Base-by-base conservation (phyloP, 1,140 invertebrate species). In the Lucilia sericata region DNA sequence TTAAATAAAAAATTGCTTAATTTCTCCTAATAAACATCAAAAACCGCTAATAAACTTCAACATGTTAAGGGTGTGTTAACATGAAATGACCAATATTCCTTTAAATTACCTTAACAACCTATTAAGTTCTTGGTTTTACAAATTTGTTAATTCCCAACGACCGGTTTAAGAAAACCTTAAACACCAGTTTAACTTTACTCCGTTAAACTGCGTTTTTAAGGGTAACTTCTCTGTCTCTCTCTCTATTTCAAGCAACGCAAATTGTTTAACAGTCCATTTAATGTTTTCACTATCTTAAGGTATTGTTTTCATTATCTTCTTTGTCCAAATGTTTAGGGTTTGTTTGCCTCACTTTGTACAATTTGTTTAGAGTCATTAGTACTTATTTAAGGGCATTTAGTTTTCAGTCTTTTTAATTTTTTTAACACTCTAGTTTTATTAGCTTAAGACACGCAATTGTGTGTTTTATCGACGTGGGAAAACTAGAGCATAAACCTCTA, bases 31-130 rank as follows among this genome's bases (percentile, higher is more conserved):
- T 30, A 30, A 55, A 55, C 12, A 55, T 12, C 10, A 42, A 42
- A 42, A 42, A 55, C 51, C 51, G 51, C 51, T 17, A n/a, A 17
- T 55, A 76, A 42, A 34, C 42, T 36, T 42, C 30, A 76, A 42
- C 74, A 36, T 42, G n/a, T 76, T 76, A 76, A 76, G 74, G 74
- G 74, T 76, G 74, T 76, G 34, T 76, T 42, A 75, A 30, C 74
- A 75, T 76, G 74, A 76, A 25, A 80, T n/a, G 47, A 47, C 19
- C 76, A 51, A 80, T 21, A 80, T 70, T 70, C 13, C 34, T 47
- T 12, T 21, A 25, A 49, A 80, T 51, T 80, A 49, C 76, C n/a
- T 42, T 30, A 34, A 75, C 49, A 49, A 55, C 42, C 9, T 75
- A 76, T 76, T 42, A 76, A 76, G 74, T 30, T 21, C 74, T 30